phyloP scores from a whole-genome alignment of 2,888 invertebrate genomes.

The Parnassius apollo region DNA sequence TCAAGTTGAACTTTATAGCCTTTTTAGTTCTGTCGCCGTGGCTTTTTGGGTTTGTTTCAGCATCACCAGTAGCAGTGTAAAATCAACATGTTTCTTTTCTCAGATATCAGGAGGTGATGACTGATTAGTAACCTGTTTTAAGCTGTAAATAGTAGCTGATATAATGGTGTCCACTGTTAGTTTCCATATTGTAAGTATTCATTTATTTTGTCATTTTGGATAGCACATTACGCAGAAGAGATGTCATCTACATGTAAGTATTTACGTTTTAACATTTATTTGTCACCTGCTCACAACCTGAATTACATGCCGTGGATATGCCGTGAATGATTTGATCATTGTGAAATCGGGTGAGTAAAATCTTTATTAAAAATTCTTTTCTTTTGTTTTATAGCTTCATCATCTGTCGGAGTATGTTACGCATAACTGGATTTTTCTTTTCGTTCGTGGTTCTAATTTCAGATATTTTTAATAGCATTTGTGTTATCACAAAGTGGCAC shows the following conservation, averaged over 20 bases:
- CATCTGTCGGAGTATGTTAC: constrained; percentile 1
- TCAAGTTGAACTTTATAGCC: constrained; percentile 1
- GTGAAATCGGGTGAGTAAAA: constrained; percentile 13
- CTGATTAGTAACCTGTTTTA: neutral
- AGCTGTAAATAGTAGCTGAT: constrained; percentile 8
- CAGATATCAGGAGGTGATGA: constrained; percentile 4
- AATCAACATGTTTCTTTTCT: neutral
- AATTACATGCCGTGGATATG: neutral
- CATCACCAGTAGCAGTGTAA: constrained; percentile 1
- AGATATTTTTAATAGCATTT: constrained; percentile 10
- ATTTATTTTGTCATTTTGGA: constrained; percentile 1
- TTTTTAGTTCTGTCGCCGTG: constrained; percentile 10
- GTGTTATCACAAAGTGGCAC: constrained; percentile 8
- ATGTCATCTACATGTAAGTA: constrained; percentile 18
- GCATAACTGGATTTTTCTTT: constrained; percentile 4
- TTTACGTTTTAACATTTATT: constrained; percentile 1
- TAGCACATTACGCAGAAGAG: neutral
- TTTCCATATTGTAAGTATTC: constrained; percentile 17
- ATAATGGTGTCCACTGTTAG: neutral
- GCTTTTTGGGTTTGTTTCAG: constrained; percentile 14
- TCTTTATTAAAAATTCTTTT: constrained; percentile 6
- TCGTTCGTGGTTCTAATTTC: constrained; percentile 20
- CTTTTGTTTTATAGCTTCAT: constrained; percentile 15
- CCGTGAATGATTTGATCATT: neutral
- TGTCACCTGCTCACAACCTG: neutral